Evolutionary conservation across 2,797 vertebrate genomes (phyloP), one percentile per base, ranked within the genome.

Genomic region (Chaetophractus vellerosus): DNA sequence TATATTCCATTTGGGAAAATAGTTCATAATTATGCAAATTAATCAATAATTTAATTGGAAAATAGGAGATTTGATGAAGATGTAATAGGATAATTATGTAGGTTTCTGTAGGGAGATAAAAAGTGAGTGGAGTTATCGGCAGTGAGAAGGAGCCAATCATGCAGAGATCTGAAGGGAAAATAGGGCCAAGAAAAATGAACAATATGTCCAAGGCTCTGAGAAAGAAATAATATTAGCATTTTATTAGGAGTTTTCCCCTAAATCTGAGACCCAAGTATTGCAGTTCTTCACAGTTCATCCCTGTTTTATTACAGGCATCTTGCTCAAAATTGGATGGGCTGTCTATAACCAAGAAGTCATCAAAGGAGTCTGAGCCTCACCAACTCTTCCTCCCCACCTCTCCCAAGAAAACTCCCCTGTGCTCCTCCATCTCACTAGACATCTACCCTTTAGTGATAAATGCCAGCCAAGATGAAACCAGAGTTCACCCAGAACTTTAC

Each of bases 81-180:
- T 52, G 9, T 72, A 33, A 82, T 2, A 59, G 9, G 6, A 24
- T 52, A 87, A 91, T 79, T 74, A 78, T n/a, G 3, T 24, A 72
- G 12, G 5, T 84, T 59, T 89, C 63, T 48, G 6, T 16, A 9
- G 15, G 31, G 57, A 90, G 9, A 24, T 59, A 36, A 75, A 91
- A 50, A 59, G 2, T 21, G 15, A 79, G 2, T 75, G 24, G 19
- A 79, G 4, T 64, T 74, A 23, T 21, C 15, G 16, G 31, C 31
- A 3, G 2, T 45, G 4, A 87, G 57, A 50, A 57, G 61, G 66
- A 57, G 12, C 3, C 14, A 76, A 72, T 2, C 1, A 31, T 16
- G 0, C 10, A 52, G 26, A 59, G 2, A 41, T 71, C n/a, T 45
- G 41, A 15, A 1, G 15, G 0, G 0, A 9, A 10, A 45, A 66